Evolutionary conservation across 2,888 invertebrate genomes (phyloP).

Genomic region (Slavum lentiscoides): DNA sequence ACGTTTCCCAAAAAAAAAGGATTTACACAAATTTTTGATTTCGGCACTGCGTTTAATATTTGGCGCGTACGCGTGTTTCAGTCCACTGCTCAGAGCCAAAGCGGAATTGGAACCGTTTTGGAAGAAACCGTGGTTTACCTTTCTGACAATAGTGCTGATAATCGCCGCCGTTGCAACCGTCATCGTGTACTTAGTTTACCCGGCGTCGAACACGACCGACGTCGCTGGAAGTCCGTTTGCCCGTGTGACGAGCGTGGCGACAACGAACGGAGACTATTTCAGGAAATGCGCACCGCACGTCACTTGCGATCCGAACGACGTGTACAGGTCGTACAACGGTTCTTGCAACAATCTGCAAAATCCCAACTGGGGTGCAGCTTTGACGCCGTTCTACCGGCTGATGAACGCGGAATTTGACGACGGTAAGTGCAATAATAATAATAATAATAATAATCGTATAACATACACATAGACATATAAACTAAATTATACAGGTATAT

Average conservation of each 20-base stretch:
- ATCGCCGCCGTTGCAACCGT: not conserved
- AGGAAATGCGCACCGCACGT: constrained; percentile 11
- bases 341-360: constrained; percentile 68
- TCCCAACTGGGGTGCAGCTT: constrained; percentile 63
- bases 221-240: not conserved
- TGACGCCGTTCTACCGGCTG: constrained; percentile 56
- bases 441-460: too few species aligned
- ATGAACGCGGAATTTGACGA: constrained; percentile 22
- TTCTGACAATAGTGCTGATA: not conserved
- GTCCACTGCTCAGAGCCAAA: constrained; percentile 15
- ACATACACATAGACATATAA: too few species aligned
- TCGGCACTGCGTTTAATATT: too few species aligned
- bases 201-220: not conserved
- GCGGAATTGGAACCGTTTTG: not conserved
- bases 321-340: constrained; percentile 66
- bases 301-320: constrained; percentile 60
- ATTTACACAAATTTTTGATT: too few species aligned
- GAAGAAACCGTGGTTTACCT: constrained; percentile 10
- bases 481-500: too few species aligned
- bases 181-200: not conserved
- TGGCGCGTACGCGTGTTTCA: constrained; percentile 1
- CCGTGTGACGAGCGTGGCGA: constrained; percentile 8
- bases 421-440: constrained; percentile 4
- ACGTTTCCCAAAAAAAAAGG: too few species aligned
- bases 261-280: constrained; percentile 37